Evolutionary conservation across 2,797 vertebrate species (phyloP), one percentile per base, ranked within the genome.

Genomic region (Sebastes trivittatus): DNA sequence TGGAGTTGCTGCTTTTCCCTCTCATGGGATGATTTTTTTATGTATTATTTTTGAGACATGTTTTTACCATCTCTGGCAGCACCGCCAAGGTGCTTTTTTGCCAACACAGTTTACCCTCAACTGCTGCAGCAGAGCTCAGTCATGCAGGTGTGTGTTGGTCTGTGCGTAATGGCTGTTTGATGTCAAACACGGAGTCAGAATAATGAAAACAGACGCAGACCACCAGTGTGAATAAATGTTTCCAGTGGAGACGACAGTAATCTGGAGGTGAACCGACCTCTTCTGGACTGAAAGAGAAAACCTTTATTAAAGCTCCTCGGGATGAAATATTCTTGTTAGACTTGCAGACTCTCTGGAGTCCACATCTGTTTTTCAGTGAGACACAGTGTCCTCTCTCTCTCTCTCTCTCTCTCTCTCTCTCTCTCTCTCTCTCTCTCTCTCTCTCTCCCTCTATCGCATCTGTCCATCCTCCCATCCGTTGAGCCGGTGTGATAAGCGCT

Each of bases 361-460:
- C 82, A 90, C 90, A 86, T 92, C 89, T 90, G 89, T 78, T 91
- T 90, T 89, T 85, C 70, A 52, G 22, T 65, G 79, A 55, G 68
- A 69, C n/a, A 54, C 55, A 71, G 65, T 16, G 29, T 32, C 30
- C 22, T 36, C 49, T 78, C 54, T 52, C 52, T 58, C 32, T 76
- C 20, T 46, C 23, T 16, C 61, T 22, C 11, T 11, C 27, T 23
- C 54, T 38, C 23, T 52, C 32, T 42, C 25, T 25, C 25, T 25
- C 25, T 25, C 25, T 25, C 25, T 25, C 25, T 25, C 25, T 25
- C 25, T 25, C 25, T 42, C 49, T 75, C 54, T 52, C 52, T 58
- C 30, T 76, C 20, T 46, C 23, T 16, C 61, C 23, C 49, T 62
- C 34, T 73, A 23, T 49, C 65, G 42, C 66, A 14, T 85, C 67